Percentiles rank a stretch among this genome's conserved stretches.
Conservation (phyloP, 2,113 vertebrate genomes). For the Oenanthe oenanthe region DNA sequence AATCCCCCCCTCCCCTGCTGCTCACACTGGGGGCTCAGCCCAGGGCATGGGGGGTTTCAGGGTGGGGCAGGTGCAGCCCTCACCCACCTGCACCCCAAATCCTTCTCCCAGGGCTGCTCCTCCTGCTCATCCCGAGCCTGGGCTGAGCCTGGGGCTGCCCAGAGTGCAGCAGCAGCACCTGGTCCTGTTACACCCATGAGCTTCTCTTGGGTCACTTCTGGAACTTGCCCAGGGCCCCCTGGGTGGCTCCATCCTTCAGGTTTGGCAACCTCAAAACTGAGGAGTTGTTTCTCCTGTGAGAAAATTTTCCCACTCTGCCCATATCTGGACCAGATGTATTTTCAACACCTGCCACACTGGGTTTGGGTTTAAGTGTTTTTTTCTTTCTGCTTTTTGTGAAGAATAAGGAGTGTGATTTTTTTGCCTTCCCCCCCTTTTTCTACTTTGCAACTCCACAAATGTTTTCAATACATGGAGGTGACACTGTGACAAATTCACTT, state of each 20-base stretch:
- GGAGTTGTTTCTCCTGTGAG: neutral
- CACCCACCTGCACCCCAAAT: neutral
- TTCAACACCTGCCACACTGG: neutral
- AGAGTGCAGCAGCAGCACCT: neutral
- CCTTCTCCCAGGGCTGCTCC: neutral
- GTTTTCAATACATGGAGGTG: neutral
- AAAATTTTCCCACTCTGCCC: neutral
- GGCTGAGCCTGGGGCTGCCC: accelerated
- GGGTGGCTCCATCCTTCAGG: accelerated
- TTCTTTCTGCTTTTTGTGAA: neutral
- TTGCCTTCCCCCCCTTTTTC: neutral
- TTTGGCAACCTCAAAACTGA: neutral
- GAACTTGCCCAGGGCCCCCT: neutral
- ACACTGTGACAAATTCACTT: conserved; percentile 43
- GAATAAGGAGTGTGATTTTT: neutral
- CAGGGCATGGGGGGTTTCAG: too few species aligned
- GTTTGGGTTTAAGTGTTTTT: neutral
- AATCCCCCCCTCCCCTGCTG: too few species aligned
- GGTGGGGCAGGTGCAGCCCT: neutral
- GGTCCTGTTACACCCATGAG: neutral
- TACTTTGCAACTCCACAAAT: conserved; percentile 20
- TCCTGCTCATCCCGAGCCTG: neutral
- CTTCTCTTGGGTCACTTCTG: neutral
- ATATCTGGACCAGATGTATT: neutral
- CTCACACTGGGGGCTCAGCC: too few species aligned